phyloP scores from a whole-genome alignment of 2,113 vertebrate species.

The Gambusia holbrooki region DNA sequence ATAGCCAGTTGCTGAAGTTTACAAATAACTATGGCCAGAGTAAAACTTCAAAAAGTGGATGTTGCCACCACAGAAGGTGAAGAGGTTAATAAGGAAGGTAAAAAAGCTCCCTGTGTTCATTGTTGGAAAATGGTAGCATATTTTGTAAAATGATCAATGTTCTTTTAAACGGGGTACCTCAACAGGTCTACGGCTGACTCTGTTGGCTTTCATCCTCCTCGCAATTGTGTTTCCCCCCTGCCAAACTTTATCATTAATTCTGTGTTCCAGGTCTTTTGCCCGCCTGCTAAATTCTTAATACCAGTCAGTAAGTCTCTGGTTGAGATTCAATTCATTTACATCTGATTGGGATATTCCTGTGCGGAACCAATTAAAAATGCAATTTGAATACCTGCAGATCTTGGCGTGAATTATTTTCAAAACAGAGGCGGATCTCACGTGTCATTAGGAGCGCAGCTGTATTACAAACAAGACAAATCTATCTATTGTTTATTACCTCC shows the following conservation, averaged over 20 bases:
- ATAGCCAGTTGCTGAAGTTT: neutral
- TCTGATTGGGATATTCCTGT: slow-evolving; percentile 92
- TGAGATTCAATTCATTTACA: slow-evolving; percentile 89
- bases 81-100: no score
- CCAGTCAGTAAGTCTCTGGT: slow-evolving; percentile 92
- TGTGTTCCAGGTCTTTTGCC: slow-evolving; percentile 85
- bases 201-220: slow-evolving; percentile 75
- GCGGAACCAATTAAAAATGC: slow-evolving; percentile 92
- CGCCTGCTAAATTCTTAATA: slow-evolving; percentile 95
- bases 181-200: slow-evolving; percentile 55
- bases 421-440: slow-evolving; percentile 57
- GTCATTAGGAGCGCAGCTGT: slow-evolving; percentile 64
- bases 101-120: neutral
- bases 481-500: slow-evolving; percentile 80
- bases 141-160: no score
- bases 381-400: slow-evolving; percentile 57
- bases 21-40: neutral
- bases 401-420: slow-evolving; percentile 60
- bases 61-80: neutral
- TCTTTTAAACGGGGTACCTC: slow-evolving; percentile 5
- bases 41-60: neutral
- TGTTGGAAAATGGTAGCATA: neutral
- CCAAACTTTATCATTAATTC: slow-evolving; percentile 90
- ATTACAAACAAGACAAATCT: slow-evolving; percentile 77
- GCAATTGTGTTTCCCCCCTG: slow-evolving; percentile 80